phyloP scores from a whole-genome alignment of 2,113 vertebrate species.

The Python bivittatus region DNA sequence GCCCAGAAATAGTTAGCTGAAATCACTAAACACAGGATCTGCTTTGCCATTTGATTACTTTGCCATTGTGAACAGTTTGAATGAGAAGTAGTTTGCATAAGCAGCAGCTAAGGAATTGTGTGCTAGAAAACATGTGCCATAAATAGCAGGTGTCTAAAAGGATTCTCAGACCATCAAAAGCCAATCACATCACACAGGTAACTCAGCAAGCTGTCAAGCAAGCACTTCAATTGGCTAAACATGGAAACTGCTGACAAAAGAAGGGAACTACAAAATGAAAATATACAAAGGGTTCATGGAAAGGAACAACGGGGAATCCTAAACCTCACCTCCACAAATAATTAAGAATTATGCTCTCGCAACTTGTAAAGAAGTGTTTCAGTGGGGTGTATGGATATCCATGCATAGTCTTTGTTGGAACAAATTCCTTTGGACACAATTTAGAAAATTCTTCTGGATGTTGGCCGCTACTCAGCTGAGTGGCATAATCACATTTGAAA shows the following conservation, averaged over 20 bases:
- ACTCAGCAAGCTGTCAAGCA: conserved; percentile 41
- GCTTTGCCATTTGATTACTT: conserved; percentile 25
- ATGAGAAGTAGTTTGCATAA: not conserved
- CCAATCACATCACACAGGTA: conserved; percentile 48
- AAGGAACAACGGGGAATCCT: not conserved
- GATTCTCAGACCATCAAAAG: conserved; percentile 39
- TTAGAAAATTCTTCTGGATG: not conserved
- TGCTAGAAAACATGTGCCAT: conserved; percentile 21
- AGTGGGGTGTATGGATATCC: not conserved
- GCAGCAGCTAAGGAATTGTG: not conserved
- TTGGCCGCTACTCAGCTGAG: not conserved
- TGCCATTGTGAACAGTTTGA: conserved; percentile 23
- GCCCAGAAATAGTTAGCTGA: not conserved
- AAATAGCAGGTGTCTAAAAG: conserved; percentile 56
- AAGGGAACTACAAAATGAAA: conserved; percentile 28
- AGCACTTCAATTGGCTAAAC: conserved; percentile 18
- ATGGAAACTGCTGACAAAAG: conserved; percentile 34
- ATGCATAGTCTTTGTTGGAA: not conserved
- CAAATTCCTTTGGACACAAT: not conserved
- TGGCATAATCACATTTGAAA: not conserved
- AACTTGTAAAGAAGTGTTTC: not conserved
- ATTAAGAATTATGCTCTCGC: not conserved
- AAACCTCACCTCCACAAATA: not conserved
- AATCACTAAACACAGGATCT: not conserved
- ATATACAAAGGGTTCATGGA: not conserved